Evolutionary conservation across 2,888 invertebrate genomes (phyloP).

Genomic region (Zhuqinia jingwanae): DNA sequence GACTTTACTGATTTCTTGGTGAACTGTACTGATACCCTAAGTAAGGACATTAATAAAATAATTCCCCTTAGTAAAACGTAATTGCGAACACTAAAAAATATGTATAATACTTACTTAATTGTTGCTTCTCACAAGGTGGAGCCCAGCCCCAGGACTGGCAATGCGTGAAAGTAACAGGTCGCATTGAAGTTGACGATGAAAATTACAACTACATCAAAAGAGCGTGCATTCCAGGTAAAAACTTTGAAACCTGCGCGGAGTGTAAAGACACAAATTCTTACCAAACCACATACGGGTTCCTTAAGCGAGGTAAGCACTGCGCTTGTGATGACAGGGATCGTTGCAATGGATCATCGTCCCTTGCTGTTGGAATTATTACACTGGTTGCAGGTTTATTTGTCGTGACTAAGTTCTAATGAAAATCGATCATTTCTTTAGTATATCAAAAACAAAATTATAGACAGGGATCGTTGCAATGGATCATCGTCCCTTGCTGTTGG

Average conservation of each 20-base stretch:
- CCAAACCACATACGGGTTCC: slow-evolving; percentile 2
- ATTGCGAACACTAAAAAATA: background rate
- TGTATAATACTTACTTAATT: background rate
- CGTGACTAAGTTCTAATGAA: too few relatives aligned
- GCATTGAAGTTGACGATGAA: slow-evolving; percentile 56
- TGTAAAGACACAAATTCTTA: slow-evolving; percentile 39
- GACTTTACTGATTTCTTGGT: slow-evolving; percentile 4
- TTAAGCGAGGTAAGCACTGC: slow-evolving; percentile 54
- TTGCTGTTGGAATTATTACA: background rate
- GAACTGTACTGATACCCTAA: slow-evolving; percentile 13
- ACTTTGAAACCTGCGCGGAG: slow-evolving; percentile 27
- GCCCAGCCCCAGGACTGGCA: slow-evolving; percentile 57
- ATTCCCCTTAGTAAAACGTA: background rate
- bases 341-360: slow-evolving; percentile 37
- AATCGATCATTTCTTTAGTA: too few relatives aligned
- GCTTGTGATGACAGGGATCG: slow-evolving; percentile 42
- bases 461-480: slow-evolving; percentile 44
- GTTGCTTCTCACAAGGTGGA: background rate
- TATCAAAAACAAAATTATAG: too few relatives aligned
- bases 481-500: background rate
- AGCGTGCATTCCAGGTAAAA: slow-evolving; percentile 46
- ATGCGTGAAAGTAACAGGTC: slow-evolving; percentile 58
- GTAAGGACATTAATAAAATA: too few relatives aligned
- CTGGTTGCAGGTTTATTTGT: slow-evolving; percentile 7
- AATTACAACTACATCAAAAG: slow-evolving; percentile 48